Conservation (phyloP, 2,113 vertebrate species). For the Halcyon malimbica region DNA sequence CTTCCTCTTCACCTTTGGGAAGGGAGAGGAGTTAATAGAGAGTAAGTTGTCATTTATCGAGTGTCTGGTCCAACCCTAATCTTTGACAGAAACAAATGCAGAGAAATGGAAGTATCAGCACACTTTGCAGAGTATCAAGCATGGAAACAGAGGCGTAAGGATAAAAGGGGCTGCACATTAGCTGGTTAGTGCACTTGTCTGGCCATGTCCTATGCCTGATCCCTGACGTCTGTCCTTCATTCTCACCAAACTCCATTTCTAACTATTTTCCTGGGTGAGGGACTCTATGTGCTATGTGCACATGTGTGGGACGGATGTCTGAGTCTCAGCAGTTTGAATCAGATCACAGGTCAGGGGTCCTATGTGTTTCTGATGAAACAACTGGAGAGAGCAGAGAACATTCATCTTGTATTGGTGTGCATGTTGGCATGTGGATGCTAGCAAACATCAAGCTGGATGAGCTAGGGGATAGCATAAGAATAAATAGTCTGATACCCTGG, state of each 20-base stretch:
- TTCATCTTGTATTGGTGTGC: not conserved
- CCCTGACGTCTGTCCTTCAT: not conserved
- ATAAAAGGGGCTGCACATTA: not conserved
- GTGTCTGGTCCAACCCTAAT: too few relatives aligned
- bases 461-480: not conserved
- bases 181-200: not conserved
- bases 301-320: not conserved
- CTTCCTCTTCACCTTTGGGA: too few relatives aligned
- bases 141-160: not conserved
- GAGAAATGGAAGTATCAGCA: not conserved
- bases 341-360: not conserved
- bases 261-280: not conserved
- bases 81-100: not conserved
- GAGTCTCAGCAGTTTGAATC: not conserved
- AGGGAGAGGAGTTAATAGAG: too few relatives aligned
- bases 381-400: not conserved
- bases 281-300: not conserved
- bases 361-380: not conserved
- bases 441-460: not conserved
- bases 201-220: not conserved
- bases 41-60: too few relatives aligned
- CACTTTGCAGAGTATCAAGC: not conserved
- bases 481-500: not conserved
- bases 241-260: not conserved
- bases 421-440: fast-evolving